Conservation (phyloP, 2,888 invertebrate species). For the Rhimphoctona megacephalus region DNA sequence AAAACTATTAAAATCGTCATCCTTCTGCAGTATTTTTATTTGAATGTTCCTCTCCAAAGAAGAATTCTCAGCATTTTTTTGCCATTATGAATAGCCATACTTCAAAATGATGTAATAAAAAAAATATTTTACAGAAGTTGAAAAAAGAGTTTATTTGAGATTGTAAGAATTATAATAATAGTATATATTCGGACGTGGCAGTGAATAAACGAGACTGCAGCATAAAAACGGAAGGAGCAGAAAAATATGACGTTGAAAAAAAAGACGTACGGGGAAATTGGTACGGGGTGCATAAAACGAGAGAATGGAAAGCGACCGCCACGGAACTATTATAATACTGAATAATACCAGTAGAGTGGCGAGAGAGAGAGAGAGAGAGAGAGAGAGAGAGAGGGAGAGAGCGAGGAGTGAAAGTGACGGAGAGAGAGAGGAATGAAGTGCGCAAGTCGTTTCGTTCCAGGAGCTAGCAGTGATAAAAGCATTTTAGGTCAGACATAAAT, state of each 20-base stretch:
- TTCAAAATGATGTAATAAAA: background rate
- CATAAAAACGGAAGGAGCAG: background rate
- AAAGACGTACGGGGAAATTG: constrained; percentile 45
- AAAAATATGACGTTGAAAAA: constrained; percentile 20
- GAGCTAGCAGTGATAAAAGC: constrained; percentile 66
- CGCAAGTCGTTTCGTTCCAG: constrained; percentile 48
- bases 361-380: background rate
- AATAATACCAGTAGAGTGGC: constrained; percentile 67
- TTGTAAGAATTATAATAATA: constrained; percentile 20
- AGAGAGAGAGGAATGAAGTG: constrained; percentile 40
- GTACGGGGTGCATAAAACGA: constrained; percentile 46
- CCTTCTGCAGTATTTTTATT: background rate
- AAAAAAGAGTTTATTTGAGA: constrained; percentile 17
- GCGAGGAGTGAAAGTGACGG: constrained; percentile 2
- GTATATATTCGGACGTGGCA: background rate
- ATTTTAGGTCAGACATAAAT: constrained; percentile 72
- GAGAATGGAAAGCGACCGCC: constrained; percentile 46
- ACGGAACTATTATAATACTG: constrained; percentile 72
- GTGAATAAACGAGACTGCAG: constrained; percentile 22
- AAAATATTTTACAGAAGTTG: background rate
- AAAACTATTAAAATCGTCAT: background rate
- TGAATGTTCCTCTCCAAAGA: background rate
- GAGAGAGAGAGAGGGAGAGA: constrained; percentile 2
- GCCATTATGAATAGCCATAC: background rate
- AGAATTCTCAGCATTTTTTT: background rate